Evolutionary conservation across 2,888 invertebrate species (phyloP).

Genomic region (Ceratothoa steindachneri): DNA sequence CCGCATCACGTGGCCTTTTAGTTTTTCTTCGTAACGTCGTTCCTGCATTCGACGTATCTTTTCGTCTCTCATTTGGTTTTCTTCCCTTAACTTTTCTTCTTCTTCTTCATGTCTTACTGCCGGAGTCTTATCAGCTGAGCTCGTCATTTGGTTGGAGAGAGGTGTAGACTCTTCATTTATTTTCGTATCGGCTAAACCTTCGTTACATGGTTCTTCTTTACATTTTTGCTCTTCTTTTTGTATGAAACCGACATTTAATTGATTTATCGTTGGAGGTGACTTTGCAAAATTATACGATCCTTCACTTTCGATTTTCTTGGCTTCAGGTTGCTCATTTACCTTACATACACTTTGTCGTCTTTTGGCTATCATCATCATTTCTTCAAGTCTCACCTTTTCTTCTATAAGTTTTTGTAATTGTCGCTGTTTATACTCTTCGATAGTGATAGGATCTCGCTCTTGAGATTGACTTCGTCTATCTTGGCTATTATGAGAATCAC

Average conservation of each 20-base stretch:
- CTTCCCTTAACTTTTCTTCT: slow-evolving; percentile 33
- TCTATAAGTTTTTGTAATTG: slow-evolving; percentile 43
- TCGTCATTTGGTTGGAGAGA: neutral
- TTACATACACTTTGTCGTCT: slow-evolving; percentile 21
- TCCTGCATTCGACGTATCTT: slow-evolving; percentile 45
- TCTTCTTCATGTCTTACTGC: slow-evolving; percentile 20
- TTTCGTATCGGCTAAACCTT: neutral
- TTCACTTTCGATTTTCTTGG: neutral
- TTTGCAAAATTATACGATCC: neutral
- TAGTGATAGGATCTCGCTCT: neutral
- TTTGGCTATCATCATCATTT: slow-evolving; percentile 46
- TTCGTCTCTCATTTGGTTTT: slow-evolving; percentile 39
- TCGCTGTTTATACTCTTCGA: slow-evolving; percentile 35
- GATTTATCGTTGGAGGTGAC: neutral
- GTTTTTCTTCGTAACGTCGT: slow-evolving; percentile 37
- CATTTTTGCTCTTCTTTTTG: neutral
- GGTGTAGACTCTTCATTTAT: neutral
- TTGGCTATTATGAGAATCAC: neutral
- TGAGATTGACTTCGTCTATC: neutral
- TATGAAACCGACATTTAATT: neutral
- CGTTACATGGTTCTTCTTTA: neutral
- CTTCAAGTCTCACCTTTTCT: slow-evolving; percentile 40
- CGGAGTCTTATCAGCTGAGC: neutral
- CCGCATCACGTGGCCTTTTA: slow-evolving; percentile 22
- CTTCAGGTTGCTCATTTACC: neutral